Conservation (phyloP, 2,797 vertebrate species). For the Muraenolepis orangiensis region DNA sequence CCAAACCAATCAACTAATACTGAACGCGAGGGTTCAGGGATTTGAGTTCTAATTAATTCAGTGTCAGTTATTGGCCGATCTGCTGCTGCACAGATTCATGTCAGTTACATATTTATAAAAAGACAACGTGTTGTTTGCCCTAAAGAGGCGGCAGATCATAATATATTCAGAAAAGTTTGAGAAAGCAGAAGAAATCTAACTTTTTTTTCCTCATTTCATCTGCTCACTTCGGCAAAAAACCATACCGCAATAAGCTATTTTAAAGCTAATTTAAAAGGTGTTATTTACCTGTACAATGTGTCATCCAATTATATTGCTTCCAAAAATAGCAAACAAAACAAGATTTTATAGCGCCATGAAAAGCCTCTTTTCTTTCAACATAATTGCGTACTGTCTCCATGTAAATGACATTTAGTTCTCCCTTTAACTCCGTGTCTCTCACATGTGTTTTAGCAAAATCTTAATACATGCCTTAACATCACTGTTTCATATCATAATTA, state of each 20-base stretch:
- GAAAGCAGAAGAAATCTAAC: neutral
- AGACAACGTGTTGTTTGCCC: neutral
- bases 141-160: neutral
- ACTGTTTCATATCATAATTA: neutral
- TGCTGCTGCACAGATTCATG: neutral
- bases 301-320: neutral
- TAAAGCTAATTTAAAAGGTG: neutral
- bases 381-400: neutral
- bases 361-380: neutral
- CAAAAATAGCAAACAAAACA: neutral
- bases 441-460: neutral
- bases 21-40: neutral
- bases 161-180: neutral
- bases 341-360: neutral
- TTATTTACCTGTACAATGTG: neutral
- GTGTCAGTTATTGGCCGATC: neutral
- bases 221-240: neutral
- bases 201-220: neutral
- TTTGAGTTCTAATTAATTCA: neutral
- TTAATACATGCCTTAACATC: neutral
- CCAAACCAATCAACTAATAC: neutral
- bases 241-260: neutral
- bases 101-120: neutral
- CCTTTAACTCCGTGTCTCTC: neutral
- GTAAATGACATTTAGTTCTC: neutral